Conservation (phyloP, 2,888 invertebrate genomes). For the Tetanocera ferruginea region DNA sequence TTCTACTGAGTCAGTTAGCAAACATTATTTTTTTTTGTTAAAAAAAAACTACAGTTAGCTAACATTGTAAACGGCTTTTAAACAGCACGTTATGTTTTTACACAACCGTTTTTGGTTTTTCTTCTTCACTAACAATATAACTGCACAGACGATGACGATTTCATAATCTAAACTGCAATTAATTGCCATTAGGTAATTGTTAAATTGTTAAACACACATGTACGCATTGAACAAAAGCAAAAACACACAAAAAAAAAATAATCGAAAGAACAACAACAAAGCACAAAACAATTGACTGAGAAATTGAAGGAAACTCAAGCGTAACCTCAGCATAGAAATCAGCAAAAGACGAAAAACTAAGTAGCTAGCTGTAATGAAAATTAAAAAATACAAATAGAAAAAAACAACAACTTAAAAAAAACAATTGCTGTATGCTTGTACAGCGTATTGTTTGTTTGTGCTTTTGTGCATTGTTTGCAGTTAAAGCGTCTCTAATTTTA, state of each 20-base stretch:
- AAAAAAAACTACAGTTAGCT: neutral
- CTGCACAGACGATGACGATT: neutral
- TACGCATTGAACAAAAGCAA: neutral
- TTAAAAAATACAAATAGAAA: neutral
- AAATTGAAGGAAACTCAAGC: neutral
- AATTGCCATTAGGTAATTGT: constrained; percentile 15
- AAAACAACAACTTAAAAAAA: neutral
- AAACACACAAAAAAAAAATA: neutral
- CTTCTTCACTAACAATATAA: too few relatives aligned
- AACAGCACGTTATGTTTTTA: too few relatives aligned
- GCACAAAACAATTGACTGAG: neutral
- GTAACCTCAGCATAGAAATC: neutral
- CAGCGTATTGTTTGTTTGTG: too few relatives aligned
- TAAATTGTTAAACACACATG: neutral
- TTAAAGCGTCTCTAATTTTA: too few relatives aligned
- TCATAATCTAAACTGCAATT: neutral
- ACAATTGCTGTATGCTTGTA: neutral
- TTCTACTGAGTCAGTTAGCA: too few relatives aligned
- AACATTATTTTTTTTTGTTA: too few relatives aligned
- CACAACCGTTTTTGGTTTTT: too few relatives aligned
- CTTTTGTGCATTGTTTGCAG: too few relatives aligned
- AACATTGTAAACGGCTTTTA: neutral
- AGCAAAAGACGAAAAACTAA: neutral
- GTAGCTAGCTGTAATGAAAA: neutral
- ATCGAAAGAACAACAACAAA: too few relatives aligned